Evolutionary conservation across 2,797 vertebrate genomes (phyloP).

Genomic region (Coracias cyanogaster): DNA sequence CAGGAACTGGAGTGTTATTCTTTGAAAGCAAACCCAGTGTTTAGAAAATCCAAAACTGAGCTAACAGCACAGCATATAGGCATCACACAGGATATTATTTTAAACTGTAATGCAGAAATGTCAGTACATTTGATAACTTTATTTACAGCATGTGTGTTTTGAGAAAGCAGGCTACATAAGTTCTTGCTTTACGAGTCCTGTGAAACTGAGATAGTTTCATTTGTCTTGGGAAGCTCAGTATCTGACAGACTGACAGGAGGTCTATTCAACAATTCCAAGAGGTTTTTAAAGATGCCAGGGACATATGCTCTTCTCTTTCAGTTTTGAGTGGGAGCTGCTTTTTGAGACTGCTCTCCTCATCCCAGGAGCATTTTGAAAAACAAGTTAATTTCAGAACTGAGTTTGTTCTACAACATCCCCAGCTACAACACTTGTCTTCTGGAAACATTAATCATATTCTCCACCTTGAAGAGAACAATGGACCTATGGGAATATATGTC

Average conservation of each 20-base stretch:
- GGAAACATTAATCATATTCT: not conserved
- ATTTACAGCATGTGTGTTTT: slow-evolving; percentile 62
- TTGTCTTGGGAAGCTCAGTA: slow-evolving; percentile 11
- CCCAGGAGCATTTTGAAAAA: not conserved
- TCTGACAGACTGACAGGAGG: not conserved
- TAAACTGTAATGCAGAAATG: slow-evolving; percentile 61
- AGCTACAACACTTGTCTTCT: not conserved
- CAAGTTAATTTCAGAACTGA: not conserved
- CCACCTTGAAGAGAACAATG: not conserved
- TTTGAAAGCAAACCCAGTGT: slow-evolving; percentile 76
- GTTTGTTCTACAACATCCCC: not conserved
- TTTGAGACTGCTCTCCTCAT: not conserved
- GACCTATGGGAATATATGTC: not conserved
- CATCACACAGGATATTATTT: slow-evolving; percentile 71
- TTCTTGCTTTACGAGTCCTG: slow-evolving; percentile 35
- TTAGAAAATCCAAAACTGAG: slow-evolving; percentile 71
- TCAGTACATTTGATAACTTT: slow-evolving; percentile 69
- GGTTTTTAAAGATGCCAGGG: not conserved
- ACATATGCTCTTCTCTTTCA: not conserved
- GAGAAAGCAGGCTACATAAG: slow-evolving; percentile 18
- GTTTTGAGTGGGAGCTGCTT: not conserved
- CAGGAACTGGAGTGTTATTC: slow-evolving; percentile 58
- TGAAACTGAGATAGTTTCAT: not conserved
- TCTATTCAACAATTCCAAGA: not conserved
- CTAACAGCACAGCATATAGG: slow-evolving; percentile 57